Conservation (phyloP, 1,140 invertebrate species). For the Drosophila busckii region DNA sequence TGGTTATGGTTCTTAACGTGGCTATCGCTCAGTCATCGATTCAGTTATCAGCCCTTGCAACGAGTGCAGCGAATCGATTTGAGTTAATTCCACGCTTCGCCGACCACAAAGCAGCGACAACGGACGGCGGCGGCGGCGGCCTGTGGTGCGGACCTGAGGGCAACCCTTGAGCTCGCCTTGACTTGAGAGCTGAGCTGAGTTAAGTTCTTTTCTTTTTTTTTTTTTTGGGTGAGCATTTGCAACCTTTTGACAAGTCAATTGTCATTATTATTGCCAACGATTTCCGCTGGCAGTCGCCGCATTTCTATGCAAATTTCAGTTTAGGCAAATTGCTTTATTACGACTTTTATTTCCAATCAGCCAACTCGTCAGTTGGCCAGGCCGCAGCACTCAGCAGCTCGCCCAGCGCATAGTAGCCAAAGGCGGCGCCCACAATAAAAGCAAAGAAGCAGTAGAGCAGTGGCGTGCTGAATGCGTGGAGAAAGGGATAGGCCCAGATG, state of each 20-base stretch:
- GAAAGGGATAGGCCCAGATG: conserved; percentile 91
- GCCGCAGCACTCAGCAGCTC: conserved; percentile 20
- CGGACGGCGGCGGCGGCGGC: neutral
- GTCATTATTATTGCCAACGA: conserved; percentile 32
- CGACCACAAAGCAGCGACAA: conserved; percentile 20
- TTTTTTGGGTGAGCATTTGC: conserved; percentile 3
- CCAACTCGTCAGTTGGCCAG: too few relatives aligned
- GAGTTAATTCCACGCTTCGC: conserved; percentile 33
- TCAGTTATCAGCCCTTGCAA: too few relatives aligned
- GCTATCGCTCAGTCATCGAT: too few relatives aligned
- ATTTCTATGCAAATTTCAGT: conserved; percentile 27
- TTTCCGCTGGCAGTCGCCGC: conserved; percentile 13
- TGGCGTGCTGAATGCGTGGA: conserved; percentile 84
- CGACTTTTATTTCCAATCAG: neutral
- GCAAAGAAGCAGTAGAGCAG: conserved; percentile 76
- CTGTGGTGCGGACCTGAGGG: conserved; percentile 1
- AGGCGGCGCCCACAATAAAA: neutral
- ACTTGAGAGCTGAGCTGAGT: too few relatives aligned
- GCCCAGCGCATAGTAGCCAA: conserved; percentile 36
- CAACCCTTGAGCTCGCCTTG: conserved; percentile 11
- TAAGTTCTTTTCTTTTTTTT: neutral
- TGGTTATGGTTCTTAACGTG: too few relatives aligned
- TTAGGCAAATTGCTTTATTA: conserved; percentile 33
- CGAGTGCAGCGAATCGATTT: conserved; percentile 35
- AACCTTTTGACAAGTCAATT: conserved; percentile 42